Base-by-base conservation (phyloP, 2,797 vertebrate species). In the Gephyroberyx darwinii region DNA sequence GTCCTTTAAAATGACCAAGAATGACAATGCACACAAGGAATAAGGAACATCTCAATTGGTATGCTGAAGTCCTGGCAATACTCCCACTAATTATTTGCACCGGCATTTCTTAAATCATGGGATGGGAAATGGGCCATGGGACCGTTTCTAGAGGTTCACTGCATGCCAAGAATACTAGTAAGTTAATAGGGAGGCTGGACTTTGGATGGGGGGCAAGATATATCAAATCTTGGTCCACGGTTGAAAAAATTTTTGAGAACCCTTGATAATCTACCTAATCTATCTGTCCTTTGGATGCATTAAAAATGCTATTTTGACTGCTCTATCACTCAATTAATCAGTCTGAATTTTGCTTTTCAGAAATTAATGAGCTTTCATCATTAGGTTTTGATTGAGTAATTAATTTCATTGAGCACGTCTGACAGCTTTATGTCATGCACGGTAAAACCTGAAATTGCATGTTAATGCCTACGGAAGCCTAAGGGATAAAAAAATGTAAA, bases 401-500 rank as follows among this genome's bases (percentile, higher is more conserved):
- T 88, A 68, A 88, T 90, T 89, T 80, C 75, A 69, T 77, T 65
- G 74, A 83, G 69, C 67, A 71, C 74, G 73, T 84, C 67, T 90
- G 88, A 91, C 89, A 90, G 86, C 76, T 90, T 89, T 78, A 92
- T 90, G 87, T 84, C 87, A 88, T 82, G 83, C 85, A 78, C 80
- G 30, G 86, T 81, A 84, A 90, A 84, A 85, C 83, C 60, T 86
- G 74, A 89, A 91, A 91, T 85, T 77, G 60, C 70, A 78, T 74
- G 75, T 67, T 85, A 79, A 81, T 78, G 65, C 43, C 22, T 22
- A 56, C 14, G 8, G 48, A 65, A 50, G 52, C 35, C 72, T n/a
- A 6, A 5, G 1, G 51, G 82, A 68, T 63, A 64, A 48, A 17
- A n/a, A 51, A 37, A 39, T 6, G n/a, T n/a, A n/a, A n/a, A n/a